Evolutionary conservation across 2,113 vertebrate genomes (phyloP), one percentile per base, ranked within the genome.

Genomic region (Cyphomyrus plagiostoma): DNA sequence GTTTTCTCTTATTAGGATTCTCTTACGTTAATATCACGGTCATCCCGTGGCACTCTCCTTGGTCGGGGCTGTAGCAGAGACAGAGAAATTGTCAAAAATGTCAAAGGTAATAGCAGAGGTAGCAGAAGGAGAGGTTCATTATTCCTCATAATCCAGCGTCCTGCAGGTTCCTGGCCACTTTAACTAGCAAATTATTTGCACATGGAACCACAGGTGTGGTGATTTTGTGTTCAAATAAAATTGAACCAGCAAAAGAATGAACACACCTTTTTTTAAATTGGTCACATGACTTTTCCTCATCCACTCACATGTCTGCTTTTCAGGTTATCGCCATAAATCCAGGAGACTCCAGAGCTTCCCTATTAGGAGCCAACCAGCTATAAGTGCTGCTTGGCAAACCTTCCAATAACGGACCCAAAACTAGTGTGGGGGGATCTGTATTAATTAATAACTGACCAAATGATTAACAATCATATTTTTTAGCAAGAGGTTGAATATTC

Each of bases 1-100:
- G n/a, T 15, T n/a, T 19, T 35, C 46, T 15, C 62, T 42, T 62
- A 50, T 62, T 19, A 45, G 86, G 10, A 39, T 5, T 84, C 4
- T 49, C 48, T 86, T 88, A 92, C 93, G 91, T 89, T 53, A 58
- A 93, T 91, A 53, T 93, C 92, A 4, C 62, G 84, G 88, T 93
- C 93, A 17, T 91, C 88, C 17, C 80, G 39, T 2, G 87, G 74
- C 2, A n/a, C 26, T 88, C 90, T 91, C 46, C 88, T 89, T 56
- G 89, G 82, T 66, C 84, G 80, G 35, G 88, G 2, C 90, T 92
- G 77, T 30, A 89, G 35, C 30, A 21, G 48, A 42, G 77, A 53
- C n/a, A 56, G 30, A 39, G 52, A 58, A 35, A 58, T 30, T 30
- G 15, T 21, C 39, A 21, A 46, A 84, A 48, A 46, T 17, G 11